These are phyloP conservation scores for Heterodera filipjevi DNA, from an alignment of 2,888 invertebrate genomes.

Conservation along the genomic window DNA sequence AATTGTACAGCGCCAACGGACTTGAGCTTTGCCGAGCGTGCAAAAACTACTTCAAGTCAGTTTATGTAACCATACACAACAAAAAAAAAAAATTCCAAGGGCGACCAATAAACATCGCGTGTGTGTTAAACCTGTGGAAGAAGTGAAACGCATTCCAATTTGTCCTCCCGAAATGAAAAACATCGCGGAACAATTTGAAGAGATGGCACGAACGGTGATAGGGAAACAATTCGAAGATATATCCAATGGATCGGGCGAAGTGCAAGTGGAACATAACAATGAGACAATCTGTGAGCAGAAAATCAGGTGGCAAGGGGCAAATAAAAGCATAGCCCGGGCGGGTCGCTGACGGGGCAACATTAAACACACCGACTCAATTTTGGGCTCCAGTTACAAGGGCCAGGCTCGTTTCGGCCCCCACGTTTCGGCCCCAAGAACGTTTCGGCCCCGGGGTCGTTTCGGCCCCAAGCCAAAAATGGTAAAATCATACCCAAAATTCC, in stretches of 20 bases:
- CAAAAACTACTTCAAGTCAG: slow-evolving; percentile 38
- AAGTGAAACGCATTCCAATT: slow-evolving; percentile 13
- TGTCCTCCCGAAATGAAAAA: slow-evolving; percentile 38
- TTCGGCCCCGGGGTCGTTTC: too few relatives aligned
- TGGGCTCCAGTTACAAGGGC: too few relatives aligned
- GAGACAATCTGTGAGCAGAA: slow-evolving; percentile 26
- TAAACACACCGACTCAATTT: too few relatives aligned
- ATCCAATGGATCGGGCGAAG: slow-evolving; percentile 20
- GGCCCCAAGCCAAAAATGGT: too few relatives aligned
- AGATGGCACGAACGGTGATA: slow-evolving; percentile 33
- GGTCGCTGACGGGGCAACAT: too few relatives aligned
- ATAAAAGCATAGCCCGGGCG: neutral
- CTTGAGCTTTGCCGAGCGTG: slow-evolving; percentile 39
- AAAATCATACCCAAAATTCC: too few relatives aligned
- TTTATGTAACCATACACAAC: too few relatives aligned
- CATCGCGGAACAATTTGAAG: slow-evolving; percentile 35
- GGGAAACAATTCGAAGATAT: slow-evolving; percentile 12
- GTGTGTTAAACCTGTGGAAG: slow-evolving; percentile 11
- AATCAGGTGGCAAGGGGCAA: slow-evolving; percentile 5
- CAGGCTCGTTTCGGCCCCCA: too few relatives aligned
- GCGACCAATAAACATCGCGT: slow-evolving; percentile 35
- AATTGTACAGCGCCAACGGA: slow-evolving; percentile 38
- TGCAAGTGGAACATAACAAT: slow-evolving; percentile 14
- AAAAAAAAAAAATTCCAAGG: too few relatives aligned
- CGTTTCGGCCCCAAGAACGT: too few relatives aligned